Conservation (phyloP, 2,888 invertebrate species). For the Apoderus coryli region DNA sequence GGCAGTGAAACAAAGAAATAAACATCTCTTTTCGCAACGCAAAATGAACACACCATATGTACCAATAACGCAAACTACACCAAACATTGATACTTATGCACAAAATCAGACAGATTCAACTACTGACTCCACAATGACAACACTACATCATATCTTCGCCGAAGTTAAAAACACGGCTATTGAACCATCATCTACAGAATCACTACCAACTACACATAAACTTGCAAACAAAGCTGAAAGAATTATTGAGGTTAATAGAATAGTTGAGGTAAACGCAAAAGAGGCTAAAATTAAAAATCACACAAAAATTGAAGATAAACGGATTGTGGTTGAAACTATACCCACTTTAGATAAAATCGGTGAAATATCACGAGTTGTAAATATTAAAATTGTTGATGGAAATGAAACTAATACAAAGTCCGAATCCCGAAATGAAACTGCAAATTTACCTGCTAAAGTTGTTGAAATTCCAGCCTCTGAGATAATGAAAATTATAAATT, state of each 20-base stretch:
- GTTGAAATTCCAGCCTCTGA: conserved; percentile 17
- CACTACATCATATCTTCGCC: conserved; percentile 37
- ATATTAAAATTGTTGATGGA: conserved; percentile 52
- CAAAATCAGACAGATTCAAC: conserved; percentile 14
- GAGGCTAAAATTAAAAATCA: conserved; percentile 43
- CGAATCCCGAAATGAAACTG: conserved; percentile 5
- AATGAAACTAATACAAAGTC: too few species aligned
- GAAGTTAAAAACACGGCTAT: conserved; percentile 27
- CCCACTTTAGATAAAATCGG: conserved; percentile 51
- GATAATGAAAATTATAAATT: conserved; percentile 13
- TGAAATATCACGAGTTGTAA: conserved; percentile 51
- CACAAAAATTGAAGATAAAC: conserved; percentile 22
- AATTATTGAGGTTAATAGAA: conserved; percentile 52
- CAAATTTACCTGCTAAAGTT: conserved; percentile 16
- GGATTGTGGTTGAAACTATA: conserved; percentile 42
- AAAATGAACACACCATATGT: conserved; percentile 26
- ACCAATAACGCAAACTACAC: conserved; percentile 9
- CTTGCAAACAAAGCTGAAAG: conserved; percentile 35
- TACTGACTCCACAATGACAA: conserved; percentile 24
- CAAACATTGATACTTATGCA: conserved; percentile 8
- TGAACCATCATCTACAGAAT: conserved; percentile 25
- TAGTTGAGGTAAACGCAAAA: conserved; percentile 53
- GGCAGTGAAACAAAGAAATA: conserved; percentile 38
- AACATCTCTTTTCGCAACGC: conserved; percentile 35
- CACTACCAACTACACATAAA: conserved; percentile 26